These are phyloP conservation scores for Eurystomus glaucurus DNA, from an alignment of 2,797 vertebrate species.

Conservation along the genomic window DNA sequence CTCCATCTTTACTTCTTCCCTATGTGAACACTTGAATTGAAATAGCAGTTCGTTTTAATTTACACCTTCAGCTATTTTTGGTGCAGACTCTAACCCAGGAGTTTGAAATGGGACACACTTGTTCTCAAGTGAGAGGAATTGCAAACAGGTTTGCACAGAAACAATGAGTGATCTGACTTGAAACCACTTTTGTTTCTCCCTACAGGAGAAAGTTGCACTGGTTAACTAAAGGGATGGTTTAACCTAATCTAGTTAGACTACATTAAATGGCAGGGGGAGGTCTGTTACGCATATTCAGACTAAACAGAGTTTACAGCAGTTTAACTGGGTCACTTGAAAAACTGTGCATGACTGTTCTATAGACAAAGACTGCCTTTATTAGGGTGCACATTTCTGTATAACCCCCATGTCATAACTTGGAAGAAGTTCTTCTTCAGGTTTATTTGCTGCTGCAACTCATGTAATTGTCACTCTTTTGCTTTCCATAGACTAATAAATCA, in stretches of 20 bases:
- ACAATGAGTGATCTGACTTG: not conserved
- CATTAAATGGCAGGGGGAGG: not conserved
- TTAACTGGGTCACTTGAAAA: conserved; percentile 20
- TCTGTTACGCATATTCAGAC: not conserved
- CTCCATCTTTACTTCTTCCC: conserved; percentile 62
- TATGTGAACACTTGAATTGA: conserved; percentile 24
- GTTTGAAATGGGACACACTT: not conserved
- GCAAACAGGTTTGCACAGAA: conserved; percentile 1
- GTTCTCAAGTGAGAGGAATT: conserved; percentile 3
- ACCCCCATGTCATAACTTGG: not conserved
- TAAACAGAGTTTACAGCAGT: not conserved
- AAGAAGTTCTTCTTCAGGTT: not conserved
- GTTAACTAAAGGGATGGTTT: conserved; percentile 9
- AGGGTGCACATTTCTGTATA: not conserved
- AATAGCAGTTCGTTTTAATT: conserved; percentile 52
- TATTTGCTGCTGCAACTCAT: not conserved
- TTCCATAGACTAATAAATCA: not conserved
- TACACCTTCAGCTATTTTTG: conserved; percentile 26
- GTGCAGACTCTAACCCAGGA: not conserved
- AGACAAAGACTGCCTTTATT: not conserved
- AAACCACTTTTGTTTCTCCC: not conserved
- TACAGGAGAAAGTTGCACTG: not conserved
- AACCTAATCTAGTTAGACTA: conserved; percentile 3
- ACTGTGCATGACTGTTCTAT: not conserved
- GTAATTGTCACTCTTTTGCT: not conserved